Evolutionary conservation across 2,888 invertebrate species (phyloP).

Genomic region (Melinaea menophilus): DNA sequence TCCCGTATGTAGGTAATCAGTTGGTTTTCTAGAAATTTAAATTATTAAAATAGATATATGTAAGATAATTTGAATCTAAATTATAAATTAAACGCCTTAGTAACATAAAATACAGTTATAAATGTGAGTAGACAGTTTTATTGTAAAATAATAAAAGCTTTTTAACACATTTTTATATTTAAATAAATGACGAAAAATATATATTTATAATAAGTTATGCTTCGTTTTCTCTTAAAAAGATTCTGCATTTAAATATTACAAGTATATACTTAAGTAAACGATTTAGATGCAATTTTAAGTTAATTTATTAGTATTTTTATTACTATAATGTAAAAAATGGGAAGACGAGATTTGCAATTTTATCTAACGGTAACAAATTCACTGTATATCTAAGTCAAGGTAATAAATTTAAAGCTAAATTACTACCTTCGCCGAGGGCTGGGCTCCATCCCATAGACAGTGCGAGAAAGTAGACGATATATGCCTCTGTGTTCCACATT

Average conservation of each 20-base stretch:
- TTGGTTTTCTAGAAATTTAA: constrained; percentile 32
- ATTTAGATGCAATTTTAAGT: not conserved
- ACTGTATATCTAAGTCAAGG: constrained; percentile 36
- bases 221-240: too few relatives aligned
- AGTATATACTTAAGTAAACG: too few relatives aligned
- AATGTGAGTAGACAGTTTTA: too few relatives aligned
- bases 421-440: constrained; percentile 56
- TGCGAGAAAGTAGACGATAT: constrained; percentile 25
- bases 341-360: constrained; percentile 12
- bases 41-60: not conserved
- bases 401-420: constrained; percentile 43
- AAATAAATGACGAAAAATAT: too few relatives aligned
- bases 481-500: constrained; percentile 47
- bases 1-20: constrained; percentile 36
- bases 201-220: too few relatives aligned
- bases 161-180: too few relatives aligned
- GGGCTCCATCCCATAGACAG: constrained; percentile 40
- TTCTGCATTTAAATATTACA: too few relatives aligned
- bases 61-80: not conserved
- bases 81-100: not conserved
- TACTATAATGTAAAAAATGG: not conserved
- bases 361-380: constrained; percentile 29
- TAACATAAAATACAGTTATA: not conserved
- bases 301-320: constrained; percentile 1
- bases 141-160: too few relatives aligned